phyloP scores from a whole-genome alignment of 2,113 vertebrate species.

The Electrona antarctica region DNA sequence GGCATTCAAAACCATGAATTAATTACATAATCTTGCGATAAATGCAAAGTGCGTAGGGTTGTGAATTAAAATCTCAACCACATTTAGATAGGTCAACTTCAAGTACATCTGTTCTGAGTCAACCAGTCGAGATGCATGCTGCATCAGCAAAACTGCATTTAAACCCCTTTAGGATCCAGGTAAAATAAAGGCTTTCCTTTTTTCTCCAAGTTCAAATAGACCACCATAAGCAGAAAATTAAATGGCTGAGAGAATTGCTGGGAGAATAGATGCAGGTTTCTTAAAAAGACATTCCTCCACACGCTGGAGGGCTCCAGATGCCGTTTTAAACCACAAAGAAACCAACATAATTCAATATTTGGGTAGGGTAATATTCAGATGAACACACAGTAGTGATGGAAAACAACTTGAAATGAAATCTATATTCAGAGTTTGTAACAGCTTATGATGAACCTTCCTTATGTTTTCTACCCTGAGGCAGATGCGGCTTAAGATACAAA shows the following conservation, averaged over 20 bases:
- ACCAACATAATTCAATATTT: conserved; percentile 43
- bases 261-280: conserved; percentile 15
- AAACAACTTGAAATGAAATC: conserved; percentile 49
- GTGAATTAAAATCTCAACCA: too few relatives aligned
- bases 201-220: conserved; percentile 21
- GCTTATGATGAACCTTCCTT: conserved; percentile 59
- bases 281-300: conserved; percentile 40
- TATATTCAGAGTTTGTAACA: conserved; percentile 52
- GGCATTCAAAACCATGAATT: too few relatives aligned
- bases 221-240: conserved; percentile 1
- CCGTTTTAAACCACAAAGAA: background rate
- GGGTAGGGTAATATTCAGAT: conserved; percentile 44
- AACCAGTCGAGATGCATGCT: too few relatives aligned
- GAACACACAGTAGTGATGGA: conserved; percentile 20
- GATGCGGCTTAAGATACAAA: conserved; percentile 61
- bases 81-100: too few relatives aligned
- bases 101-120: too few relatives aligned
- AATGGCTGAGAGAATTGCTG: conserved; percentile 26
- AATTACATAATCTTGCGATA: too few relatives aligned
- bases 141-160: too few relatives aligned
- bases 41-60: too few relatives aligned
- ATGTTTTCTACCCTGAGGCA: conserved; percentile 41
- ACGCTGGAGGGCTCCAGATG: conserved; percentile 6
- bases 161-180: too few relatives aligned
- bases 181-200: conserved; percentile 2